Percentiles rank a stretch among this genome's conserved stretches.
Conservation (phyloP, 2,797 vertebrate species). For the Labroides dimidiatus region DNA sequence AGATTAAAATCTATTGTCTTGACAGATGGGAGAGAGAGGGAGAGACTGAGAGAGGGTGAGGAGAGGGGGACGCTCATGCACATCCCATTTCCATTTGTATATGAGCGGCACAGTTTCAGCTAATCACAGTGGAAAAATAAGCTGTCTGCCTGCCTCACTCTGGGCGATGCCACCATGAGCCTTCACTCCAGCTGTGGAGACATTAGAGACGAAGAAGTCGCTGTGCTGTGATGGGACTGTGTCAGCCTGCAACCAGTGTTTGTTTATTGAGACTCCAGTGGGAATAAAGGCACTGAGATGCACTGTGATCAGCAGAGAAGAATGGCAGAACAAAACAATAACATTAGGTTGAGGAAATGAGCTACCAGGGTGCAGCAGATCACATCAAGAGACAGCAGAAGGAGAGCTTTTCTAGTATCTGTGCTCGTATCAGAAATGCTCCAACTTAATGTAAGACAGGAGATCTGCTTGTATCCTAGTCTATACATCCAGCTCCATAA, state of each 20-base stretch:
- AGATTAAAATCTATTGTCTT: conserved; percentile 99
- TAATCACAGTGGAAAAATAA: conserved; percentile 87
- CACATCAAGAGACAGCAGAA: conserved; percentile 18
- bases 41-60: conserved; percentile 80
- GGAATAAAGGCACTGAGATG: conserved; percentile 42
- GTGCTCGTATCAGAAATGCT: not conserved
- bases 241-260: conserved; percentile 50
- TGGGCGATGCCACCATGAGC: conserved; percentile 80
- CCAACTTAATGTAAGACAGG: not conserved
- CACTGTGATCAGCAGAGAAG: conserved; percentile 52
- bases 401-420: not conserved
- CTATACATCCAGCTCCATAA: not conserved
- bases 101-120: conserved; percentile 88
- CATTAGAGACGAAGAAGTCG: conserved; percentile 68
- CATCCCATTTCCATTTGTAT: conserved; percentile 95
- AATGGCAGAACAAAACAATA: conserved; percentile 27
- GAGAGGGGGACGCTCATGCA: conserved; percentile 81
- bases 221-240: conserved; percentile 58
- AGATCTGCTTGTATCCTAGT: not conserved
- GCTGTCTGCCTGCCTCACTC: conserved; percentile 84
- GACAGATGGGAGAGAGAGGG: conserved; percentile 97
- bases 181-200: conserved; percentile 83
- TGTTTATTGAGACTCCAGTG: conserved; percentile 60
- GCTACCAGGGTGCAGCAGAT: conserved; percentile 42
- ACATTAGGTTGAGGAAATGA: conserved; percentile 70